Conservation (phyloP, 2,888 invertebrate genomes). For the Troglohyphantes excavatus region DNA sequence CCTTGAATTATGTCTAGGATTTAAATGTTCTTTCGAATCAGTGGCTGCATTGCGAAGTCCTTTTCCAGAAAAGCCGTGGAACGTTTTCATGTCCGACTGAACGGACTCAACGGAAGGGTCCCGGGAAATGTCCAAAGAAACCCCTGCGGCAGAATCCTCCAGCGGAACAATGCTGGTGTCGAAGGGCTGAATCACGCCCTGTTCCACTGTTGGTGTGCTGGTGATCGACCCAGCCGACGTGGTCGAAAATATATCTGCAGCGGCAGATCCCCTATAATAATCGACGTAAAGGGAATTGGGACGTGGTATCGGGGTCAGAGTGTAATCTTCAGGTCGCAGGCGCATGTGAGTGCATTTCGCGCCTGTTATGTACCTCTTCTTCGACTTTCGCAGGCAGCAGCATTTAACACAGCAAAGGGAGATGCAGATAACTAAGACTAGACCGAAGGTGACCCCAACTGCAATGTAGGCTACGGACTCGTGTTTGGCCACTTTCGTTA, state of each 20-base stretch:
- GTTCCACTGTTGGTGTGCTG: conserved; percentile 67
- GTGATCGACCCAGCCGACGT: conserved; percentile 76
- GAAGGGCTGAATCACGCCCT: conserved; percentile 79
- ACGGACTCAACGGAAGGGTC: conserved; percentile 67
- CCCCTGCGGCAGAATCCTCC: conserved; percentile 76
- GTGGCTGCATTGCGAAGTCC: conserved; percentile 43
- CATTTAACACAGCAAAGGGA: conserved; percentile 78
- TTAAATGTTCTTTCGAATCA: conserved; percentile 70
- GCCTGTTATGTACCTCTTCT: conserved; percentile 58
- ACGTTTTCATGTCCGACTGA: conserved; percentile 68
- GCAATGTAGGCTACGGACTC: conserved; percentile 79
- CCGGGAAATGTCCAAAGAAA: conserved; percentile 53
- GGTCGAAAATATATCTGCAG: conserved; percentile 75
- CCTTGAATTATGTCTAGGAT: conserved; percentile 32
- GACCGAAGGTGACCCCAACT: conserved; percentile 78
- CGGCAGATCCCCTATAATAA: conserved; percentile 74
- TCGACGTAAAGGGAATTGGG: conserved; percentile 79
- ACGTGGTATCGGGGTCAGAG: conserved; percentile 79
- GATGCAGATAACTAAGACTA: conserved; percentile 78
- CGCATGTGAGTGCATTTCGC: conserved; percentile 69
- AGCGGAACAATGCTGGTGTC: conserved; percentile 80
- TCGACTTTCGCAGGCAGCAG: conserved; percentile 67
- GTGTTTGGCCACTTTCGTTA: conserved; percentile 59
- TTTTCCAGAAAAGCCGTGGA: conserved; percentile 51
- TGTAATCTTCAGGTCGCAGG: conserved; percentile 80